Base-by-base conservation (phyloP, 2,888 invertebrate species). In the Diloba caeruleocephala region DNA sequence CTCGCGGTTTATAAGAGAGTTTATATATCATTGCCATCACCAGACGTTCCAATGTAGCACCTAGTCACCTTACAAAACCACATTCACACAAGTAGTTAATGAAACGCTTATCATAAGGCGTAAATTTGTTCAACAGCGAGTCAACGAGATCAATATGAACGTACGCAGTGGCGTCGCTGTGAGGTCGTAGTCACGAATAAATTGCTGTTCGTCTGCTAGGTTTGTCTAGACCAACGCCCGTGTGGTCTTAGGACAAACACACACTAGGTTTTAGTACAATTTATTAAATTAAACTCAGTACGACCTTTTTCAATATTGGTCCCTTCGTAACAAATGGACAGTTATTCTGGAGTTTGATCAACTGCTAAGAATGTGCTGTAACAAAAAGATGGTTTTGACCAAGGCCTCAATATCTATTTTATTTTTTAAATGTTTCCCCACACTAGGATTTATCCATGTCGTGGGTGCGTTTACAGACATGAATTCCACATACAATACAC, bases 71-170 rank as follows among this genome's bases (percentile, higher is more conserved):
- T n/a, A 12, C 3, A 6, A 10, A 9, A 34, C 8, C n/a, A 25
- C 39, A 56, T 50, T 62, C 31, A 34, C 34, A 34, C 21, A 33
- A 33, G 28, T 45, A 34, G 53, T 58, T 38, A 48, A 59, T 63
- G 43, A 64, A 23, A 26, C 9, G 37, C 58, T 42, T 42, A 63
- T 44, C 33, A 49, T 45, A 32, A 9, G 34, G 52, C 21, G 52
- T 34, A 29, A 60, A 56, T 37, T 28, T 19, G 29, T 53, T 37
- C 50, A 58, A 38, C 42, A 14, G 10, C 14, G 57, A 61, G 63
- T 76, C 68, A 74, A 61, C 59, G 51, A 59, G 68, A 71, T 72
- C 76, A 76, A 76, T 78, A 72, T 70, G 69, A 70, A 79, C 54
- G 56, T 63, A 82, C 61, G 64, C 60, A 56, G 62, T 58, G 48